Conservation (phyloP, 2,888 invertebrate genomes). For the Drosophila mulleri region DNA sequence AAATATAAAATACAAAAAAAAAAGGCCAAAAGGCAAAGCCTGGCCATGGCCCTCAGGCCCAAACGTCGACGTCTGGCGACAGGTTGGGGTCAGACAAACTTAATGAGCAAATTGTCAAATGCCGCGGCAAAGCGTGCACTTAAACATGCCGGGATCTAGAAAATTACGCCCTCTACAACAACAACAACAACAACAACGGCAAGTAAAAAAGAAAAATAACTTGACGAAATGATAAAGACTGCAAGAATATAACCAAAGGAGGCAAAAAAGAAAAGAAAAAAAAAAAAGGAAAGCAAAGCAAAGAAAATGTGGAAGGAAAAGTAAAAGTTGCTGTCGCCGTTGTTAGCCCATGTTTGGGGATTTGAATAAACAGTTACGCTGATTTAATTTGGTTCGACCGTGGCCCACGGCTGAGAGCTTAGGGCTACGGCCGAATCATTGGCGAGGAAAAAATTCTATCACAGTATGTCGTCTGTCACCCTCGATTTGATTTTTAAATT, state of each 20-base stretch:
- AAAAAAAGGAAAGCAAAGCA: slow-evolving; percentile 8
- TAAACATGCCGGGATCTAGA: slow-evolving; percentile 70
- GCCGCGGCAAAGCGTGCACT: slow-evolving; percentile 79
- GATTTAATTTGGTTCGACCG: slow-evolving; percentile 79
- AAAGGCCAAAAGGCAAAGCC: slow-evolving; percentile 39
- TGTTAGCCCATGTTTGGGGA: slow-evolving; percentile 77
- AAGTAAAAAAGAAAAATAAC: slow-evolving; percentile 62
- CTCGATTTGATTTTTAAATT: slow-evolving; percentile 83
- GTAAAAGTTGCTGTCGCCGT: slow-evolving; percentile 58
- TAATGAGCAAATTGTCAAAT: slow-evolving; percentile 84
- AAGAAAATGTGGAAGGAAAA: slow-evolving; percentile 36
- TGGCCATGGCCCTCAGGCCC: slow-evolving; percentile 17
- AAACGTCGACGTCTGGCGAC: slow-evolving; percentile 11
- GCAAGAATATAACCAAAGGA: slow-evolving; percentile 8
- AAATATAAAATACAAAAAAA: neutral
- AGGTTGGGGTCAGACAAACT: slow-evolving; percentile 79
- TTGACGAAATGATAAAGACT: slow-evolving; percentile 58
- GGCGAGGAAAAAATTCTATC: slow-evolving; percentile 72
- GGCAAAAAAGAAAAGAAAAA: slow-evolving; percentile 19
- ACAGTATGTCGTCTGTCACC: slow-evolving; percentile 82
- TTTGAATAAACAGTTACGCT: slow-evolving; percentile 84
- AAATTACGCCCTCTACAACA: slow-evolving; percentile 34
- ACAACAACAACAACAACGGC: neutral
- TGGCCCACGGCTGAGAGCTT: slow-evolving; percentile 24
- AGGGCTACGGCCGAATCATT: slow-evolving; percentile 40